phyloP scores from a whole-genome alignment of 92 coral and sea anemone genomes.

The Epizoanthus stellaris region DNA sequence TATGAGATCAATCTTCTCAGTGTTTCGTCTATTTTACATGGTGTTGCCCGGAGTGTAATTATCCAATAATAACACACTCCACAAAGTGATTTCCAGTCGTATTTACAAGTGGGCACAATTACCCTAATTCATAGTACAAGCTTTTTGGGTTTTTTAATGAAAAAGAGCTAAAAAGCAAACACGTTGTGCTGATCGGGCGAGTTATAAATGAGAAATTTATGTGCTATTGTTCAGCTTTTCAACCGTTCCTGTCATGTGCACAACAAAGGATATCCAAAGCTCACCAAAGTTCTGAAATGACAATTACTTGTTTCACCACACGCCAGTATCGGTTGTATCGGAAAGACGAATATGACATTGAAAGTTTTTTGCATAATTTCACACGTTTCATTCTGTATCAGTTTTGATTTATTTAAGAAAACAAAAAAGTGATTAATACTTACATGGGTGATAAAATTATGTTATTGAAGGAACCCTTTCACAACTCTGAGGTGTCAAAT shows the following conservation, averaged over 20 bases:
- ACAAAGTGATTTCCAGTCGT: conserved; percentile 4
- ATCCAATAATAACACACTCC: conserved; percentile 18
- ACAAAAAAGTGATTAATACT: conserved; percentile 8
- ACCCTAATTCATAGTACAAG: conserved; percentile 9
- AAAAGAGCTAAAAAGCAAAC: conserved; percentile 4
- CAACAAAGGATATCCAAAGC: neutral
- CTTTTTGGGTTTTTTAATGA: conserved; percentile 30
- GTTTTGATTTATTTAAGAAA: neutral
- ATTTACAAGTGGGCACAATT: conserved; percentile 32
- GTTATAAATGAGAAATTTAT: conserved; percentile 6
- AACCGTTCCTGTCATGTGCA: neutral
- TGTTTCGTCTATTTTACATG: conserved; percentile 5
- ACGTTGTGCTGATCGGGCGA: neutral
- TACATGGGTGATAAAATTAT: conserved; percentile 28
- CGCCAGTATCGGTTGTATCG: no score
- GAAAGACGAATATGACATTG: no score
- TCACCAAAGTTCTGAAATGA: neutral
- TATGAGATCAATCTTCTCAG: neutral
- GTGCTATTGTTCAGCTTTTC: neutral
- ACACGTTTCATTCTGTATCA: neutral
- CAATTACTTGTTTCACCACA: neutral
- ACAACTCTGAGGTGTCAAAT: conserved; percentile 17
- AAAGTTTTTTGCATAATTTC: no score
- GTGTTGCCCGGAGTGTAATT: conserved; percentile 4
- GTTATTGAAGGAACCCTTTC: conserved; percentile 9